A percentile compares a stretch with the other conserved stretches of the same genome.
Evolutionary conservation across 2,113 vertebrate species (phyloP).

Genomic region (Hypanus sabinus): DNA sequence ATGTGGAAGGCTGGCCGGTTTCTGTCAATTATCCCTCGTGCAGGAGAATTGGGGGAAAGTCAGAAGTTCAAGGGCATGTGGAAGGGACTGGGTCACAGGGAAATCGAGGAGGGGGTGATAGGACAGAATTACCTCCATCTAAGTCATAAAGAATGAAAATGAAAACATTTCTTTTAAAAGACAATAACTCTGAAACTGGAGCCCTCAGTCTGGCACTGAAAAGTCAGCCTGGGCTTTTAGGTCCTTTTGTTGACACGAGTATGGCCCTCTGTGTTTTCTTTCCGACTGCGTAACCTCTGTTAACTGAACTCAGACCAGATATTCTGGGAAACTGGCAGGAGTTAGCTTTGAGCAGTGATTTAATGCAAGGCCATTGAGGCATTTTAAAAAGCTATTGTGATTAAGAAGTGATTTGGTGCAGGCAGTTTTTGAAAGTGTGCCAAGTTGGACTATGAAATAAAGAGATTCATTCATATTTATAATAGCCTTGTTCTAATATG

Average conservation of each 20-base stretch:
- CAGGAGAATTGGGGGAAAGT: too few species aligned
- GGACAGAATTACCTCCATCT: too few species aligned
- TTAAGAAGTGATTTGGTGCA: conserved; percentile 14
- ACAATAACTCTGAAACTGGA: too few species aligned
- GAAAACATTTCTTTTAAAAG: too few species aligned
- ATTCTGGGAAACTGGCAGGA: conserved; percentile 20
- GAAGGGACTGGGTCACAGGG: too few species aligned
- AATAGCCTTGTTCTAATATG: neutral
- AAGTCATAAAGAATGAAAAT: too few species aligned
- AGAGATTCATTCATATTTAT: conserved; percentile 17
- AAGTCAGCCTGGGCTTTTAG: neutral
- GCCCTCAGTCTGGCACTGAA: neutral
- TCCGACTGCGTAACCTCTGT: neutral
- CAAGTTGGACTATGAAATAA: conserved; percentile 22
- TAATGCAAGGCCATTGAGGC: conserved; percentile 8
- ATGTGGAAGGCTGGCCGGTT: too few species aligned
- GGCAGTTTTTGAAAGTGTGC: neutral
- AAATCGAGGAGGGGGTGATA: too few species aligned
- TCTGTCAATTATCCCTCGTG: too few species aligned
- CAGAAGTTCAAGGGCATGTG: too few species aligned
- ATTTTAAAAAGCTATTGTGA: conserved; percentile 30
- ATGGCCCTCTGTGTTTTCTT: neutral
- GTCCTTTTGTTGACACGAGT: neutral
- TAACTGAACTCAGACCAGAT: neutral
- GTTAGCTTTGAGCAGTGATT: neutral